Evolutionary conservation across 2,797 vertebrate genomes (phyloP).

Genomic region (Enteromius trimaculatus): DNA sequence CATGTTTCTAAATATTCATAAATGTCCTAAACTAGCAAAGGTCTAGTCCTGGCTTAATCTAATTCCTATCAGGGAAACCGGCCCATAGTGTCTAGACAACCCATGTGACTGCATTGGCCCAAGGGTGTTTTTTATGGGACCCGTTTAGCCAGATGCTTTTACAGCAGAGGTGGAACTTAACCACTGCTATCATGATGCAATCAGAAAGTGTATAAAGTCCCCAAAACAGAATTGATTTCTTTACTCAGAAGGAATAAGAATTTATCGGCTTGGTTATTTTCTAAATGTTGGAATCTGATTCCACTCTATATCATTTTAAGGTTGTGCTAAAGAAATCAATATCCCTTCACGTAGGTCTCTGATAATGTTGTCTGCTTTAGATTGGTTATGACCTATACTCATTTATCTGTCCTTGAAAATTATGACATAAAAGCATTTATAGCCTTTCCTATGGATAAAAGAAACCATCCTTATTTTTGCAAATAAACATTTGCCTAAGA

Average conservation of each 20-base stretch:
- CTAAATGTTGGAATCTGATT: constrained; percentile 51
- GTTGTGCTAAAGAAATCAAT: constrained; percentile 53
- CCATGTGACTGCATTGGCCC: not conserved
- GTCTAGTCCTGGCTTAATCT: too few species aligned
- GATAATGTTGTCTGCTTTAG: constrained; percentile 34
- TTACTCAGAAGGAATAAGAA: constrained; percentile 39
- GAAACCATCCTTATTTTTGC: not conserved
- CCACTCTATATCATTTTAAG: constrained; percentile 46
- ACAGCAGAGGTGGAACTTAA: constrained; percentile 33
- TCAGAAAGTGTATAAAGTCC: constrained; percentile 31
- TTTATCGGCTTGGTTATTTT: constrained; percentile 52
- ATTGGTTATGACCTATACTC: constrained; percentile 45
- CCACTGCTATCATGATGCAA: constrained; percentile 17
- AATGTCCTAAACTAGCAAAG: too few species aligned
- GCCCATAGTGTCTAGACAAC: not conserved
- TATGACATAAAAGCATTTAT: not conserved
- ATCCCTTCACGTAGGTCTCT: constrained; percentile 40
- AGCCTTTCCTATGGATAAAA: constrained; percentile 25
- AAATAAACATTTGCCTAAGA: not conserved
- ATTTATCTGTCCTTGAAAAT: constrained; percentile 47
- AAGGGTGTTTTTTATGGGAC: constrained; percentile 31
- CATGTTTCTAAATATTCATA: too few species aligned
- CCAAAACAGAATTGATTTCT: constrained; percentile 52
- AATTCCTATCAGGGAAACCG: too few species aligned
- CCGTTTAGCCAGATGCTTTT: not conserved